These are phyloP conservation scores for Dusona sp. DNA, from an alignment of 2,888 invertebrate species.

Conservation along the genomic window DNA sequence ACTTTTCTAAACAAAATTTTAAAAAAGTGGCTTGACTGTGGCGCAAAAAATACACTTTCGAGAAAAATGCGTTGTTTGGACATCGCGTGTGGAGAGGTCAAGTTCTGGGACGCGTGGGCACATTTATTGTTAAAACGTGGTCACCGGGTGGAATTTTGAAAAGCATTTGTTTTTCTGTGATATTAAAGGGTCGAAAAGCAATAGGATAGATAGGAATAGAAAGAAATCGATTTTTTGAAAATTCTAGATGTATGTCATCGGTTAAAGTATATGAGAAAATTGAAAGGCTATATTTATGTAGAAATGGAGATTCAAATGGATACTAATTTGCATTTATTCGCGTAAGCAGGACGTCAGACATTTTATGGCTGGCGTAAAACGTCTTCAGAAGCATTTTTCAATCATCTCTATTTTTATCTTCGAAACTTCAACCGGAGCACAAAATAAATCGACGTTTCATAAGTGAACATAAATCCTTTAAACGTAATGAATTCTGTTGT, in stretches of 20 bases:
- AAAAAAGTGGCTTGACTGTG: no score
- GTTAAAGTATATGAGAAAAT: not conserved
- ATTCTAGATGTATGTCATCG: not conserved
- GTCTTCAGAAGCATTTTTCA: not conserved
- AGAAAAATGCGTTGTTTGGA: no score
- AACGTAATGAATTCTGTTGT: not conserved
- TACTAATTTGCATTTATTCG: not conserved
- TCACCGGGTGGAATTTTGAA: not conserved
- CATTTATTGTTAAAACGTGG: not conserved
- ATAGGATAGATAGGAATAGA: not conserved
- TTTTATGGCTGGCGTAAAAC: constrained; percentile 1
- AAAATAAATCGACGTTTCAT: not conserved
- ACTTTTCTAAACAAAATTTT: no score
- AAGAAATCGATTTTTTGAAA: not conserved
- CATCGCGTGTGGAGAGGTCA: no score
- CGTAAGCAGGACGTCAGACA: not conserved
- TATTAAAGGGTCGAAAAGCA: not conserved
- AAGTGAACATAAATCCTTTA: not conserved
- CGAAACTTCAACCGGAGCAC: not conserved
- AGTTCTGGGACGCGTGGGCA: no score
- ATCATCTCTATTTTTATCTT: not conserved
- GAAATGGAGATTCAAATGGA: not conserved
- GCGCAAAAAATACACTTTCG: no score
- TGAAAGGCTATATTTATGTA: not conserved
- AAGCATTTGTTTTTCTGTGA: not conserved